Conservation (phyloP, 2,113 vertebrate genomes). For the Tyto alba region DNA sequence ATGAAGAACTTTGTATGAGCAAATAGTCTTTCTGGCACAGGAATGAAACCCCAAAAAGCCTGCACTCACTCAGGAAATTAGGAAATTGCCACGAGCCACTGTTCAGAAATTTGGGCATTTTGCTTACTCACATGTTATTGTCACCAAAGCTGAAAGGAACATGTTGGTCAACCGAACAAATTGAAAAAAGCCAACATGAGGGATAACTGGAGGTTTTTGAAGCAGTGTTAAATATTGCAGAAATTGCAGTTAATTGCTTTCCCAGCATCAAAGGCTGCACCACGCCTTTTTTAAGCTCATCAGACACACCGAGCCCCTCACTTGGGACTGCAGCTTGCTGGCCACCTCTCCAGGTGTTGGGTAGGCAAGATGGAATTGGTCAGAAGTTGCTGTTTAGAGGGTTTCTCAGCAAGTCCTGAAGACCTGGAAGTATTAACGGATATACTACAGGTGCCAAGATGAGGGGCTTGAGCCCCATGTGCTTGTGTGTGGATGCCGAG, state of each 20-base stretch:
- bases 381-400: not conserved
- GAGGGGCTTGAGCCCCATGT: not conserved
- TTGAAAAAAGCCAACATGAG: not conserved
- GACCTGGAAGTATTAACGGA: not conserved
- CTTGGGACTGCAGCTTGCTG: not conserved
- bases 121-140: slow-evolving; percentile 69
- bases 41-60: not conserved
- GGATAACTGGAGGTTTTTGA: not conserved
- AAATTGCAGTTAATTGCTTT: not conserved
- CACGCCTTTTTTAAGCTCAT: not conserved
- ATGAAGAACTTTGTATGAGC: slow-evolving; percentile 43
- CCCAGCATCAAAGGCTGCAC: not conserved
- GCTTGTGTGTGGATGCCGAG: rapidly evolving
- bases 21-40: slow-evolving; percentile 28
- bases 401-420: not conserved
- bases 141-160: slow-evolving; percentile 66
- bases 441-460: rapidly evolving
- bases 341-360: not conserved
- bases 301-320: not conserved
- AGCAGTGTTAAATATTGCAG: not conserved
- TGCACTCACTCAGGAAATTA: slow-evolving; percentile 70
- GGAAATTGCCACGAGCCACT: slow-evolving; percentile 71
- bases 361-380: not conserved
- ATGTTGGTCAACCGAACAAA: not conserved
- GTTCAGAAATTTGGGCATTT: slow-evolving; percentile 56